Evolutionary conservation across 2,113 vertebrate species (phyloP).

Genomic region (Cinclus mexicanus): DNA sequence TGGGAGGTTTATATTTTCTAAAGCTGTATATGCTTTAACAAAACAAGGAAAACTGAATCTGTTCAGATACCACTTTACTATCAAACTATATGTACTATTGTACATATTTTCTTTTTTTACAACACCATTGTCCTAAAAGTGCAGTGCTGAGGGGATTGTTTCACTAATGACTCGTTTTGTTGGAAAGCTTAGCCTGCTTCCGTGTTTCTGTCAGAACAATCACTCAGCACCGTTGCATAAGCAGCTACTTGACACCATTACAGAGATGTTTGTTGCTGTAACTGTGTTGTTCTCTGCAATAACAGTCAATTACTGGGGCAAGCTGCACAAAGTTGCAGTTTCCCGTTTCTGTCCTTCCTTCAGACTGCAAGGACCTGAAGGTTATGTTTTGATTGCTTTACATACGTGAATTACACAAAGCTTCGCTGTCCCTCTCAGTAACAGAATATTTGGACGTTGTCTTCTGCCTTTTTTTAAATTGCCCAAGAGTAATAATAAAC

Average conservation of each 20-base stretch:
- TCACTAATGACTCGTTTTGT: not conserved
- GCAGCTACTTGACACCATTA: not conserved
- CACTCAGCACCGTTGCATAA: not conserved
- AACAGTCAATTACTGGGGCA: constrained; percentile 4
- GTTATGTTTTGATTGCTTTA: constrained; percentile 59
- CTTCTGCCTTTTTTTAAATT: constrained; percentile 58
- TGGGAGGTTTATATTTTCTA: constrained; percentile 60
- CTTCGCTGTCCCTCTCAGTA: constrained; percentile 12
- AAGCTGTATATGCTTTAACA: constrained; percentile 66
- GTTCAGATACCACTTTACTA: constrained; percentile 36
- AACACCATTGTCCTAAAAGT: constrained; percentile 17
- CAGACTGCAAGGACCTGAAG: constrained; percentile 33
- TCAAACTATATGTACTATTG: constrained; percentile 62
- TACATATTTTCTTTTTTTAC: constrained; percentile 55
- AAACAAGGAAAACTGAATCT: constrained; percentile 49
- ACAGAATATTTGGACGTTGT: constrained; percentile 12
- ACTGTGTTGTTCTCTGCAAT: not conserved
- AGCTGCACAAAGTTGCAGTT: constrained; percentile 20
- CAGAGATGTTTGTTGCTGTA: constrained; percentile 11
- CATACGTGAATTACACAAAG: not conserved
- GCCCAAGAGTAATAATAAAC: constrained; percentile 64
- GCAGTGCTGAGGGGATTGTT: constrained; percentile 24
- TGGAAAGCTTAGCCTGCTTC: not conserved
- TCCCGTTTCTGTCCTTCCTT: constrained; percentile 30
- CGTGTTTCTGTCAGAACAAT: not conserved